Base-by-base conservation (phyloP, 2,888 invertebrate genomes). In the Platerodrilus igneus region DNA sequence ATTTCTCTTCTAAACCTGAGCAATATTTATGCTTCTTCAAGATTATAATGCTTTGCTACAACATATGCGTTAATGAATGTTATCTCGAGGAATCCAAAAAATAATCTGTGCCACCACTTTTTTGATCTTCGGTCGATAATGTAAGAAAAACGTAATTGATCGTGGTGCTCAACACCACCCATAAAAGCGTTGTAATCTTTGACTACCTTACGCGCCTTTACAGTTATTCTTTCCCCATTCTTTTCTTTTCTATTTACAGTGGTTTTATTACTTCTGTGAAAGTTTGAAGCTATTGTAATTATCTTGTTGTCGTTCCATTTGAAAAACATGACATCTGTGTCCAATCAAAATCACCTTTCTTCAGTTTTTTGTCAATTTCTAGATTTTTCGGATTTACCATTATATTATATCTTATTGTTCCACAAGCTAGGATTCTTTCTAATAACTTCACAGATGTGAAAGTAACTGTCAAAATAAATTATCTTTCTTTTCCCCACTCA, bases 381-480 rank as follows among this genome's bases (percentile, higher is more conserved):
- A 34, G 4, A 11, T 34, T 25, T 11, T 25, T 23, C n/a, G 34
- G 34, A 13, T 8, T 17, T 25, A 17, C 34, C 15, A 16, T 15
- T 20, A 21, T 28, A 13, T 27, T 36, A 10, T 4, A 19, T 19
- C 26, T 26, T 11, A 57, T 39, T 31, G 53, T 57, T 23, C 51
- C 52, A 30, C 49, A 47, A 15, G 45, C 46, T 42, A 43, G 38
- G 17, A 48, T 47, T 5, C 28, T 28, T 14, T 29, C 35, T 47
- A 54, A 34, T n/a, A 58, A 46, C 4, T 34, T 14, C 14, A 56
- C 43, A 22, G 43, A 47, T 4, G 42, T 50, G 57, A 57, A 48
- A n/a, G 45, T 57, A 32, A 8, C 56, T 58, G 33, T 61, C 56
- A 45, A 59, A 52, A 33, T 48, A 59, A 10, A 59, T 19, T 16